These are phyloP conservation scores for Drosophila sulfurigaster DNA, from an alignment of 1,140 invertebrate genomes.

Conservation along the genomic window DNA sequence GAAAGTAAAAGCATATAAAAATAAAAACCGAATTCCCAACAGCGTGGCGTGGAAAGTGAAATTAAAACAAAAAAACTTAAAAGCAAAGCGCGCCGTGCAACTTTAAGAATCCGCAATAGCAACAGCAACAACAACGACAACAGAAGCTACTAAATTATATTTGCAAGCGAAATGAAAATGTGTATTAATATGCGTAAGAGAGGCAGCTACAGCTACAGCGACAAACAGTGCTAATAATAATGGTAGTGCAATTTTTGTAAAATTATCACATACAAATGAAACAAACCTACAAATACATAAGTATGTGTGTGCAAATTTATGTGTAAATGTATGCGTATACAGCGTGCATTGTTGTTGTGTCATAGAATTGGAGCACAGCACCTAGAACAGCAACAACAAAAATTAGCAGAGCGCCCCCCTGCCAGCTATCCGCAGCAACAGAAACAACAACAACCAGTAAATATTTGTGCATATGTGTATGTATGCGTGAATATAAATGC, in stretches of 20 bases:
- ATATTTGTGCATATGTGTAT: constrained; percentile 28
- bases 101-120: constrained; percentile 10
- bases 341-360: constrained; percentile 57
- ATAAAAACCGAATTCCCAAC: constrained; percentile 1
- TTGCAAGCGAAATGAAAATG: constrained; percentile 51
- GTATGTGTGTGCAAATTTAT: constrained; percentile 18
- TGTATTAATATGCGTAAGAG: constrained; percentile 36
- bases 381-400: constrained; percentile 46
- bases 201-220: background rate
- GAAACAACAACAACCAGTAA: constrained; percentile 49
- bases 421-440: constrained; percentile 51
- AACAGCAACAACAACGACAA: constrained; percentile 21
- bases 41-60: constrained; percentile 38
- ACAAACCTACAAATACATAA: constrained; percentile 5
- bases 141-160: constrained; percentile 32
- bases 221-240: constrained; percentile 41
- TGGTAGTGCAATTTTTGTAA: constrained; percentile 61
- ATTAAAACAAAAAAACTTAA: constrained; percentile 32
- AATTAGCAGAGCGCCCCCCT: constrained; percentile 57
- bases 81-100: constrained; percentile 35
- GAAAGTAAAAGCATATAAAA: constrained; percentile 54
- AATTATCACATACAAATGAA: constrained; percentile 42
- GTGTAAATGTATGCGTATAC: constrained; percentile 16
- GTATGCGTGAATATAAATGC: constrained; percentile 35
- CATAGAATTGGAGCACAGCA: constrained; percentile 76